Percentiles rank a stretch among this genome's conserved stretches.
Conservation (phyloP, 2,113 vertebrate genomes). For the Meles meles region DNA sequence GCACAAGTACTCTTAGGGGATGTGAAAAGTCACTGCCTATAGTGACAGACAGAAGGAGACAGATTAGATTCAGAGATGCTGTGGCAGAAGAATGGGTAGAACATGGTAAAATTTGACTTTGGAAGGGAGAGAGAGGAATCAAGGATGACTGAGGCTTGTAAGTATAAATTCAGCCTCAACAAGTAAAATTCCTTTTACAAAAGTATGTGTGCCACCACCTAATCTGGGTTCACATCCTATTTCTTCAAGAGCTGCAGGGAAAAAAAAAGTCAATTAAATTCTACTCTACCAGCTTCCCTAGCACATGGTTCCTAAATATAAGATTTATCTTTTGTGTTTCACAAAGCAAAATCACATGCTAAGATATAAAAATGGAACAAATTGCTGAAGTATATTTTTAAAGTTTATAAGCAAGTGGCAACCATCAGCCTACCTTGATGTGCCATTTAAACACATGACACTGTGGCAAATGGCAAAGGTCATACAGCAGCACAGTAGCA, state of each 20-base stretch:
- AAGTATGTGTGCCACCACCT: neutral
- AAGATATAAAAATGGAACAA: constrained; percentile 23
- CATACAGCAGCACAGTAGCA: accelerated
- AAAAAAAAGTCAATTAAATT: constrained; percentile 21
- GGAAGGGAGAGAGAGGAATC: neutral
- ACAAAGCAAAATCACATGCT: constrained; percentile 26
- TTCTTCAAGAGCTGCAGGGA: constrained; percentile 23
- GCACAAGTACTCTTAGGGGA: neutral
- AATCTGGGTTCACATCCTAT: constrained; percentile 27
- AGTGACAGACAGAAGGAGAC: neutral
- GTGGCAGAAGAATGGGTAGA: neutral
- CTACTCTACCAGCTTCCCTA: constrained; percentile 41
- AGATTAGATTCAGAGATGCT: neutral
- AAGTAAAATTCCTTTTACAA: constrained; percentile 11
- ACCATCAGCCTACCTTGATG: neutral
- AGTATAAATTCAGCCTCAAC: neutral
- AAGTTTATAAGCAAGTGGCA: neutral
- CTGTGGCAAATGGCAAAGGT: neutral
- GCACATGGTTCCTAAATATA: constrained; percentile 48
- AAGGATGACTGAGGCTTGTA: neutral
- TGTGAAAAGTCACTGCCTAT: neutral
- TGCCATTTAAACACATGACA: neutral
- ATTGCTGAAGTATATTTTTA: neutral
- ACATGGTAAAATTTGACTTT: neutral
- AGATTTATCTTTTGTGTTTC: constrained; percentile 17